phyloP scores from a whole-genome alignment of 2,888 invertebrate genomes.

The Chymomyza caudatula region DNA sequence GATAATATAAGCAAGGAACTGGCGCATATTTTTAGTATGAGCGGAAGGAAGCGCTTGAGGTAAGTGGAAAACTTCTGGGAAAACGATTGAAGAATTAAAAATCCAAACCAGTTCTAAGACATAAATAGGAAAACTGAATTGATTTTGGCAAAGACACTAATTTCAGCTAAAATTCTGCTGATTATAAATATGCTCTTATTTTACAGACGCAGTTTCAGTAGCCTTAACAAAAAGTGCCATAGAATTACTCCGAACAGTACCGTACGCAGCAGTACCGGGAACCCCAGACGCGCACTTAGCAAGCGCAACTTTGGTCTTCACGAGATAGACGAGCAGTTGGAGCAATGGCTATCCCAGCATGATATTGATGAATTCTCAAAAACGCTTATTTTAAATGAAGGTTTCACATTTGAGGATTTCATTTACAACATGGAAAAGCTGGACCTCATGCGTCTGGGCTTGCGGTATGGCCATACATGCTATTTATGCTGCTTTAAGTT shows the following conservation, averaged over 20 bases:
- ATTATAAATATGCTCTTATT: background rate
- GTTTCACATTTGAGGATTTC: conserved; percentile 89
- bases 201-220: conserved; percentile 52
- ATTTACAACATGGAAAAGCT: conserved; percentile 88
- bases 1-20: conserved; percentile 72
- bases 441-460: conserved; percentile 87
- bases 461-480: conserved; percentile 82
- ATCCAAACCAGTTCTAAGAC: too few relatives aligned
- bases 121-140: background rate
- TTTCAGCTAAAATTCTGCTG: too few relatives aligned
- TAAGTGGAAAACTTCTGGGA: conserved; percentile 16
- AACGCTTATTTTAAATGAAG: conserved; percentile 84
- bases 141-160: too few relatives aligned
- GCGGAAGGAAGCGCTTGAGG: conserved; percentile 63
- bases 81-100: too few relatives aligned
- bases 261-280: conserved; percentile 17
- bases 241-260: conserved; percentile 46
- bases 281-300: conserved; percentile 48
- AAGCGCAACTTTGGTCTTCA: conserved; percentile 68
- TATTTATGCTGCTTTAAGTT: background rate
- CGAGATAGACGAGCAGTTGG: conserved; percentile 81
- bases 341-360: conserved; percentile 85
- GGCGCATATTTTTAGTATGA: conserved; percentile 69
- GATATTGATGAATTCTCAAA: conserved; percentile 85
- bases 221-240: conserved; percentile 60